Conservation (phyloP, 2,797 vertebrate species). For the Gallinago stenura region DNA sequence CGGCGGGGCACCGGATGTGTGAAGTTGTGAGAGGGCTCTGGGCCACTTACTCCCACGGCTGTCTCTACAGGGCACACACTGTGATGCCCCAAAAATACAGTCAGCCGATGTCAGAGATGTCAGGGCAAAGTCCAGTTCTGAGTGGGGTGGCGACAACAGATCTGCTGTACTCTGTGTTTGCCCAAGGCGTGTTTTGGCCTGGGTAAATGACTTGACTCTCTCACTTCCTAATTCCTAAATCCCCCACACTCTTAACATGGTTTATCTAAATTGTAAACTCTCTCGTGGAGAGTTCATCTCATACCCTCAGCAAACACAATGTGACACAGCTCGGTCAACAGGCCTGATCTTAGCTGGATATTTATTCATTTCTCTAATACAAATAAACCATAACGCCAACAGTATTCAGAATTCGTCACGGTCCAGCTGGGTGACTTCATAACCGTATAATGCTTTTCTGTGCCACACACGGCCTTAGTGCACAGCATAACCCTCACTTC, state of each 20-base stretch:
- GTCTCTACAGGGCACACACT: neutral
- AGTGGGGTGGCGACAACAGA: neutral
- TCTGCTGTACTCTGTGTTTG: neutral
- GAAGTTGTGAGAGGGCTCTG: neutral
- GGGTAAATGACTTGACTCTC: neutral
- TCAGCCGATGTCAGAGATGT: neutral
- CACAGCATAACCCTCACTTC: neutral
- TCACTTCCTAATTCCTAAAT: neutral
- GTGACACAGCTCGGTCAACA: neutral
- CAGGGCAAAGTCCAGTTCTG: neutral
- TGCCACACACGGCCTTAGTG: rapidly evolving
- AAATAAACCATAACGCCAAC: neutral
- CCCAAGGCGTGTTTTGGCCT: neutral
- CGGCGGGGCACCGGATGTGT: neutral
- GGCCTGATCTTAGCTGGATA: neutral
- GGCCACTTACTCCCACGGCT: neutral
- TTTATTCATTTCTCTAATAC: neutral
- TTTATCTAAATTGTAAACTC: neutral
- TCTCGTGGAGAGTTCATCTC: neutral
- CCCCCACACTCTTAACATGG: neutral
- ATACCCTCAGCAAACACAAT: neutral
- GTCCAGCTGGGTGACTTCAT: neutral
- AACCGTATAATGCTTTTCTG: neutral
- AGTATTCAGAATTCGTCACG: neutral
- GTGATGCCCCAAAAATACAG: neutral